Evolutionary conservation across 2,113 vertebrate genomes (phyloP).

Genomic region (Hydropotes inermis): DNA sequence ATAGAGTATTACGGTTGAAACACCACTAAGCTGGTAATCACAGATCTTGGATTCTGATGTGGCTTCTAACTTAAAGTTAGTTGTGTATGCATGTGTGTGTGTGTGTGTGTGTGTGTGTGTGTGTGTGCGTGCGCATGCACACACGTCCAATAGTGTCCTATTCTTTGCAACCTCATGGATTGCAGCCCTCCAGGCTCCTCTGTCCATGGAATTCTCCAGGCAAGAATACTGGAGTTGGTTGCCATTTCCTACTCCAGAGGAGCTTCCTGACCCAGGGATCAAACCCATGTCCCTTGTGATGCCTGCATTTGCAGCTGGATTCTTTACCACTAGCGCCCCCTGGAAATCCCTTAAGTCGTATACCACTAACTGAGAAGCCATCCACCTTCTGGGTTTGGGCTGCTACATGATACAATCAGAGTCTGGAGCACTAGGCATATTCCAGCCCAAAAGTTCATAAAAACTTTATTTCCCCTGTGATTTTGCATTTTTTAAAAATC

Average conservation of each 20-base stretch:
- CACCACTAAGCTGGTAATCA: background rate
- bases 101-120: background rate
- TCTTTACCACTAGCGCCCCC: background rate
- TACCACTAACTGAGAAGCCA: background rate
- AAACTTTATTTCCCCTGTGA: background rate
- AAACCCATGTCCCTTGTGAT: background rate
- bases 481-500: background rate
- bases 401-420: background rate
- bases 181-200: background rate
- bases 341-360: background rate
- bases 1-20: background rate
- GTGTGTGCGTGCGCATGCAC: background rate
- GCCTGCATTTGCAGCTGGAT: background rate
- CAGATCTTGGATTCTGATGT: background rate
- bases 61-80: background rate
- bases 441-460: background rate
- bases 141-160: accelerated
- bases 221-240: background rate
- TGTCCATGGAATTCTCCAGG: background rate
- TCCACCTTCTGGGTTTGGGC: background rate
- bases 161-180: background rate
- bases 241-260: background rate
- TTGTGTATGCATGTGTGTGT: background rate
- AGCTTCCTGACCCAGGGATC: background rate
- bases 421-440: background rate